Base-by-base conservation (phyloP, 2,797 vertebrate species). In the Acestrorhynchus altus region DNA sequence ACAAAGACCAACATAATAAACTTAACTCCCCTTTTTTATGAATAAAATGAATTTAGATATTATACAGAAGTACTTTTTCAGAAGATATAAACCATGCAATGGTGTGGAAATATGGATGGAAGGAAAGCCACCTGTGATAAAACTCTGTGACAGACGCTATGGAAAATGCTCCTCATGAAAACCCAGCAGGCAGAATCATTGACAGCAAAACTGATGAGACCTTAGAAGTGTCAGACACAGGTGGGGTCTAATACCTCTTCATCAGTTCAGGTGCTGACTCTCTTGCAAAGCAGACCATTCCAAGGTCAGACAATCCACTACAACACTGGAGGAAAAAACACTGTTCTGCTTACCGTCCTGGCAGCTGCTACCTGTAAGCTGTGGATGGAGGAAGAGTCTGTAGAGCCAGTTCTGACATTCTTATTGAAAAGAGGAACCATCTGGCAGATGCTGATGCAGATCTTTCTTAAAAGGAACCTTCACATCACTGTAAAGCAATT, bases 251-350 rank as follows among this genome's bases (percentile, higher is more conserved):
- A 47, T 18, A 75, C 56, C 20, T 51, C 72, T 44, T 69, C 69
- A 72, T 26, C 49, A 51, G 11, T 31, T 66, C 51, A 65, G 20
- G 35, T 67, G 11, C 65, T 54, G 66, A 69, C 16, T 31, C 40
- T 59, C 66, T 56, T 57, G 12, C 56, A 61, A 66, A 72, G 40
- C 65, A 69, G 74, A 75, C 72, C 67, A 65, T 49, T 6, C 44
- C 56, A 63, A 68, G 64, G 63, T 70, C 56, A 79, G 63, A 79
- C 28, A 76, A 71, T 60, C 71, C 26, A 59, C 64, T 52, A 51
- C 67, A 72, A 35, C 57, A 72, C 47, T 70, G 47, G 76, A 65
- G 35, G 59, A 65, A 35, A 35, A 35, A 6, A 35, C 31, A n/a
- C n/a, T n/a, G n/a, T n/a, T n/a, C n/a, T n/a, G n/a, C n/a, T n/a